These are phyloP conservation scores for Uromys caudimaculatus DNA, from an alignment of 2,797 vertebrate species.

Conservation along the genomic window DNA sequence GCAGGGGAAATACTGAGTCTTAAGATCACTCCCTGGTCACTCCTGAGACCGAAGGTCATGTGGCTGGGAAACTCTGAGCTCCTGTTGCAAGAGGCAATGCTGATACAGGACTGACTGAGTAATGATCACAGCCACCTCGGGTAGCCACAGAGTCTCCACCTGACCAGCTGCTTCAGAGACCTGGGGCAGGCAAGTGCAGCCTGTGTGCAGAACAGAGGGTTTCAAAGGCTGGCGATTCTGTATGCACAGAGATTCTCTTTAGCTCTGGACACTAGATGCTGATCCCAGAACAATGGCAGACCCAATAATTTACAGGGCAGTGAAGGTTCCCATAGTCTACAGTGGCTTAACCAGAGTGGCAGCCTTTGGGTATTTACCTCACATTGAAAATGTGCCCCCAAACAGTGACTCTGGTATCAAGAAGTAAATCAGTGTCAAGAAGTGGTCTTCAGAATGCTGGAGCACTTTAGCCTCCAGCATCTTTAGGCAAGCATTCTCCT, in stretches of 20 bases:
- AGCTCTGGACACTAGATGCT: not conserved
- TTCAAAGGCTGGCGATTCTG: not conserved
- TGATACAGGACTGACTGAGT: not conserved
- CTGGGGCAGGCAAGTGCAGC: too few species aligned
- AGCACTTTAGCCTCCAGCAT: not conserved
- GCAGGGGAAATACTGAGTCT: not conserved
- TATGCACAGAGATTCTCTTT: not conserved
- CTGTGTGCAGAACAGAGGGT: accelerated
- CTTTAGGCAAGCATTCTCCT: not conserved
- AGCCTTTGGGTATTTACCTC: not conserved
- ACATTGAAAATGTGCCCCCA: not conserved
- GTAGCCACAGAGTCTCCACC: accelerated
- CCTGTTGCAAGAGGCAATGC: not conserved
- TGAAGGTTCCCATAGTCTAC: not conserved
- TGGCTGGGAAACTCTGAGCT: not conserved
- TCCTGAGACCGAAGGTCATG: not conserved
- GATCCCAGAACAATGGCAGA: not conserved
- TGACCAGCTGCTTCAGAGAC: not conserved
- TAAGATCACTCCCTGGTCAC: not conserved
- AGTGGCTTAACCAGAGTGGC: not conserved
- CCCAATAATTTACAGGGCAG: not conserved
- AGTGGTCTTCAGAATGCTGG: not conserved
- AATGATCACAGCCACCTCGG: not conserved
- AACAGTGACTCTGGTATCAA: not conserved
- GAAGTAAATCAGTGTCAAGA: not conserved